Conservation (phyloP, 2,113 vertebrate genomes). For the Hemicordylus capensis region DNA sequence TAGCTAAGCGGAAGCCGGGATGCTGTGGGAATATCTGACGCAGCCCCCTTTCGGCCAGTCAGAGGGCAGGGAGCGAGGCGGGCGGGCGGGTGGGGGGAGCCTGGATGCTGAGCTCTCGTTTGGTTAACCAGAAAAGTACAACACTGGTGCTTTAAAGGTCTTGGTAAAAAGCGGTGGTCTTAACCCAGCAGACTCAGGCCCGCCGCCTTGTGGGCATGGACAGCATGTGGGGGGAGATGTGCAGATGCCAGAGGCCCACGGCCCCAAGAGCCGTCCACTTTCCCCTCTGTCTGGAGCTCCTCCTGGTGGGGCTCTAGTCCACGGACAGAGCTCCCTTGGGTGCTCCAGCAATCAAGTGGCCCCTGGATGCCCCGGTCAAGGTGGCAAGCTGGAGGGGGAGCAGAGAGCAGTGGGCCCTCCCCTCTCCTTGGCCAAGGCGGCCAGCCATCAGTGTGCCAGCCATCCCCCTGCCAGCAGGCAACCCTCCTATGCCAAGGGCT, state of each 20-base stretch:
- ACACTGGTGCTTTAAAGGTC: not conserved
- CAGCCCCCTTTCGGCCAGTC: not conserved
- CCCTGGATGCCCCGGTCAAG: no score
- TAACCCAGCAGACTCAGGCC: slow-evolving; percentile 4
- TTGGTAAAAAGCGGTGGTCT: slow-evolving; percentile 16
- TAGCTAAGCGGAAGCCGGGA: not conserved
- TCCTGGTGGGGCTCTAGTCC: accelerated
- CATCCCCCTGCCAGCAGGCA: slow-evolving; percentile 16
- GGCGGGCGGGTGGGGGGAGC: not conserved
- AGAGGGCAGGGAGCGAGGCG: not conserved
- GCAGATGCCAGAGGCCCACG: not conserved
- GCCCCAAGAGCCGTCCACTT: not conserved
- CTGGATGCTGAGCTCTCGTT: not conserved
- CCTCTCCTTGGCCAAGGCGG: not conserved
- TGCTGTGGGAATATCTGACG: not conserved
- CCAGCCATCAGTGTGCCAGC: not conserved
- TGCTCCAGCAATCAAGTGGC: not conserved
- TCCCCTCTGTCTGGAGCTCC: not conserved
- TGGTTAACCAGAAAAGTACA: slow-evolving; percentile 13
- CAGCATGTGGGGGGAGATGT: no score
- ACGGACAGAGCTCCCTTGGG: no score
- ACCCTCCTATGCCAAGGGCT: slow-evolving; percentile 80
- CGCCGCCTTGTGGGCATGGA: not conserved
- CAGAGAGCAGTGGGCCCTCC: not conserved
- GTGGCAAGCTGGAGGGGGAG: no score